Evolutionary conservation across 2,888 invertebrate species (phyloP), one percentile per base, ranked within the genome.

Genomic region (Ormyrus rosae): DNA sequence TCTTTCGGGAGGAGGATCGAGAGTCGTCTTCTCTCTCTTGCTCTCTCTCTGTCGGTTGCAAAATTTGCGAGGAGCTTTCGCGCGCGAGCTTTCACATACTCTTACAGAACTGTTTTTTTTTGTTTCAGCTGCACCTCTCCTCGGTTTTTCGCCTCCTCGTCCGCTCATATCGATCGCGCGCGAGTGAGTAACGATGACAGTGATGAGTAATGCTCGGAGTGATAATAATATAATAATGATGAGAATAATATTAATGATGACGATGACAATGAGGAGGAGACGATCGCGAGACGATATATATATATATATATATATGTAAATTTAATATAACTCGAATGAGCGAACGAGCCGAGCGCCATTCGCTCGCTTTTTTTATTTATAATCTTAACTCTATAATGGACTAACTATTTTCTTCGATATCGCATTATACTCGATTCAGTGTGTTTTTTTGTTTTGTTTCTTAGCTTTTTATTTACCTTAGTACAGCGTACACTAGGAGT

Each of bases 371-470:
- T 10, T 65, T 80, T 80, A 69, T 78, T 77, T 72, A 72, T 70
- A 74, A 63, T 75, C 78, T 78, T 75, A 56, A 19, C 64, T 13
- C 74, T 82, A 82, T 51, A 72, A 80, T 82, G 82, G 80, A 78
- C 82, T 81, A 81, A 80, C 80, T 81, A 78, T 78, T 73, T 78
- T 78, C 63, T 78, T 81, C 78, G 76, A 78, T 75, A 78, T 75
- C 58, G 58, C 55, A 71, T 61, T 81, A 82, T 78, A 81, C 68
- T 81, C 80, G 80, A 68, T 78, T 74, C 71, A 60, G 77, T 61
- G 13, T 67, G 58, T 72, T 56, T 10, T 73, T 9, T 34, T 69
- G 6, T 68, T 64, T 50, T 46, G 8, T 71, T 67, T 73, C 5
- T 77, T 68, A 34, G 5, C 11, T 1, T 60, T 71, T 61, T 67